These are phyloP conservation scores for Sphenopsis melanotis DNA, from an alignment of 2,797 vertebrate species.

Conservation along the genomic window DNA sequence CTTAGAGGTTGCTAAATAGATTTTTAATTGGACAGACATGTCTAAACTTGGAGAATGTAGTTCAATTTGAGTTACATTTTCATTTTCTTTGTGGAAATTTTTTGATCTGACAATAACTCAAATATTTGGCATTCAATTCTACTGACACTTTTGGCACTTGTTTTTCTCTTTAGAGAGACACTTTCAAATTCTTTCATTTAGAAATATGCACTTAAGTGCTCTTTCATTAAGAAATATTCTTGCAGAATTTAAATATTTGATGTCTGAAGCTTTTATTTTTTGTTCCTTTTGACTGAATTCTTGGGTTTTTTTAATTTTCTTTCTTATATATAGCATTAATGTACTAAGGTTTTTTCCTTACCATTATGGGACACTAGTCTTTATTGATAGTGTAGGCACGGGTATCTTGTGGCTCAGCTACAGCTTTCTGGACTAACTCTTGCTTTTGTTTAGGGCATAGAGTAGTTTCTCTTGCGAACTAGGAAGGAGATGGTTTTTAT, in stretches of 20 bases:
- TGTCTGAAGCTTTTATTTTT: neutral
- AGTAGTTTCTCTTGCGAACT: neutral
- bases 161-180: neutral
- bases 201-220: neutral
- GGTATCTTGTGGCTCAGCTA: neutral
- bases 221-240: neutral
- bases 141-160: neutral
- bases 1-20: slow-evolving; percentile 11
- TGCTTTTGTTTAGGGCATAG: neutral
- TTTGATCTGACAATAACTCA: neutral
- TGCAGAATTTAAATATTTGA: neutral
- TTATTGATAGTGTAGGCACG: neutral
- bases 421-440: neutral
- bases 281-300: neutral
- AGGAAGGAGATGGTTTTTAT: neutral
- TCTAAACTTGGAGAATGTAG: neutral
- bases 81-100: slow-evolving; percentile 1
- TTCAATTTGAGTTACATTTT: neutral
- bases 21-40: neutral
- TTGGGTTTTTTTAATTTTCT: neutral
- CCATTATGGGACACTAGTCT: neutral
- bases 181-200: neutral
- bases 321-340: neutral
- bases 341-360: neutral
- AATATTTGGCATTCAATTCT: neutral